These are phyloP conservation scores for Sebastiscus tertius DNA, from an alignment of 2,797 vertebrate genomes.

Conservation along the genomic window DNA sequence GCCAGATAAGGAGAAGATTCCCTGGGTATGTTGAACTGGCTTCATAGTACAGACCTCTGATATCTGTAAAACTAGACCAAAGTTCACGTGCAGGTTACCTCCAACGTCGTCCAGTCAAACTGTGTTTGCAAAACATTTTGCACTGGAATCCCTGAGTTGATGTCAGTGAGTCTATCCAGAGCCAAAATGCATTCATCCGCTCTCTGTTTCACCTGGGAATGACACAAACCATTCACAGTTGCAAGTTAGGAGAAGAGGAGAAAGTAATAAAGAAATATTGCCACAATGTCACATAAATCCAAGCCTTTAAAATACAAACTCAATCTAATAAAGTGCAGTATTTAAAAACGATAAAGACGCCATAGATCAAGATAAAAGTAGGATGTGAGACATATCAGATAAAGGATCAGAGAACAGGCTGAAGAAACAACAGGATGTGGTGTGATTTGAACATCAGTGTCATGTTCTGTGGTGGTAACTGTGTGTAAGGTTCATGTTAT, in stretches of 20 bases:
- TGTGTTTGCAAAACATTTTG: conserved; percentile 83
- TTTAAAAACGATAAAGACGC: not conserved
- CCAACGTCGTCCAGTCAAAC: conserved; percentile 88
- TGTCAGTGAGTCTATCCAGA: conserved; percentile 86
- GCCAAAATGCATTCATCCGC: conserved; percentile 90
- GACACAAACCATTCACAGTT: not conserved
- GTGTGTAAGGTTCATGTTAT: conserved; percentile 5
- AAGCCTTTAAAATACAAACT: not conserved
- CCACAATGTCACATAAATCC: not conserved
- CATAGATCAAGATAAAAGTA: not conserved
- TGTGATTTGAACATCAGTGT: not conserved
- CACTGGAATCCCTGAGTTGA: conserved; percentile 84
- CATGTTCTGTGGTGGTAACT: not conserved
- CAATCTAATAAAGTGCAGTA: not conserved
- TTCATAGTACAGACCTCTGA: no score
- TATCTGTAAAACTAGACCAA: not conserved
- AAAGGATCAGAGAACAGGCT: no score
- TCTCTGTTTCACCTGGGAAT: conserved; percentile 87
- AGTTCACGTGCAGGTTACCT: conserved; percentile 75
- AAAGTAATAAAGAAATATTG: not conserved
- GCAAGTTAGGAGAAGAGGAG: not conserved
- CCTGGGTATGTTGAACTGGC: no score
- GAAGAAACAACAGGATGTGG: conserved; percentile 20
- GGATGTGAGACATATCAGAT: not conserved
- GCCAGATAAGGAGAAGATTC: no score